phyloP scores from a whole-genome alignment of 1,140 invertebrate genomes.

The Drosophila mayri region DNA sequence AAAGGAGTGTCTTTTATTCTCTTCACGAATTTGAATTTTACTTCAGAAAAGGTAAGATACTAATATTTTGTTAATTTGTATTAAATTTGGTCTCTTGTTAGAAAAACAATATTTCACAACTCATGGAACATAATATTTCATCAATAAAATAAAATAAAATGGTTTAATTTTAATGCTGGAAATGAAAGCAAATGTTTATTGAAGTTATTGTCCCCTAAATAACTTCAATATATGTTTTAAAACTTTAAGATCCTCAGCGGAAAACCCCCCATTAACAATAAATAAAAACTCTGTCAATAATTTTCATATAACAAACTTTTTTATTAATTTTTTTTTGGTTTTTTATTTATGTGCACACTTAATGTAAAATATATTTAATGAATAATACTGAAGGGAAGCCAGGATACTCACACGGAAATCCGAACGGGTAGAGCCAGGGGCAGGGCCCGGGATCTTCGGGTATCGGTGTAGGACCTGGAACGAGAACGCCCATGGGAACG shows the following conservation, averaged over 20 bases:
- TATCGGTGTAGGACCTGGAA: slow-evolving; percentile 56
- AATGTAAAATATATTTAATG: slow-evolving; percentile 1
- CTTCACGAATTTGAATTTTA: neutral
- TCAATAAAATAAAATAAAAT: neutral
- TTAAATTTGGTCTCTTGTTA: neutral
- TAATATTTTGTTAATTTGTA: neutral
- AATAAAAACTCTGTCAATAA: neutral
- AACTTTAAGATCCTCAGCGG: neutral
- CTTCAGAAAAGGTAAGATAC: neutral
- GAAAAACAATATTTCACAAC: neutral
- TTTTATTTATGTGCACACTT: slow-evolving; percentile 27
- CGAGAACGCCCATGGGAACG: slow-evolving; percentile 54
- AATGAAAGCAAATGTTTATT: neutral
- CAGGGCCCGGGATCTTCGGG: slow-evolving; percentile 30
- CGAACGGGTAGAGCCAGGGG: slow-evolving; percentile 44
- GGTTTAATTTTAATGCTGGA: no score
- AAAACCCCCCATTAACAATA: neutral
- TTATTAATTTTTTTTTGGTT: slow-evolving; percentile 21
- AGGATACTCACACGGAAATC: slow-evolving; percentile 54
- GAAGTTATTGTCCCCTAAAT: no score
- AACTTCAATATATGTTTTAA: neutral
- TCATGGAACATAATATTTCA: neutral
- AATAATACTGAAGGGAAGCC: slow-evolving; percentile 8
- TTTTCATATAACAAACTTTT: neutral
- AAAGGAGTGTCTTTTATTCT: neutral